These are phyloP conservation scores for Diceros bicornis DNA, from an alignment of 2,797 vertebrate genomes.

Conservation along the genomic window DNA sequence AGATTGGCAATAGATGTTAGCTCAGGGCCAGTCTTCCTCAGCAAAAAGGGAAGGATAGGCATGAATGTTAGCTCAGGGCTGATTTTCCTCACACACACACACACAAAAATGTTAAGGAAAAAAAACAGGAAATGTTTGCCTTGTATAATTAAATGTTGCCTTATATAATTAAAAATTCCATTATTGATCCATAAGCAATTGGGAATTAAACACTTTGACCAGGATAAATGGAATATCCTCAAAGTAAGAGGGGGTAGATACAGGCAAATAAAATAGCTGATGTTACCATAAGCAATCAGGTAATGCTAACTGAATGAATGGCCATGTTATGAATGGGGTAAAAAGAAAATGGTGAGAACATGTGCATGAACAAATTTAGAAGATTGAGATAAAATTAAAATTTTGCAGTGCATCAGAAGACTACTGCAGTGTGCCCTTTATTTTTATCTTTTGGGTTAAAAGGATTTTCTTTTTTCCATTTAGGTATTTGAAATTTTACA, in stretches of 20 bases:
- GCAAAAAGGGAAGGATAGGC: too few relatives aligned
- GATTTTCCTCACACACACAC: too few relatives aligned
- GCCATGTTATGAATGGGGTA: not conserved
- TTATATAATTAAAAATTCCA: not conserved
- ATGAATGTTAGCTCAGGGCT: too few relatives aligned
- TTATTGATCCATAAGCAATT: not conserved
- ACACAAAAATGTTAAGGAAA: not conserved
- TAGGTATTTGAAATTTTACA: not conserved
- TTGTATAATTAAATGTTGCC: not conserved
- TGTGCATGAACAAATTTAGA: not conserved
- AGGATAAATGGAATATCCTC: not conserved
- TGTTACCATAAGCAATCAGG: not conserved
- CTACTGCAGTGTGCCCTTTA: not conserved
- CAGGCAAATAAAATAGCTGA: not conserved
- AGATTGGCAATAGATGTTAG: too few relatives aligned
- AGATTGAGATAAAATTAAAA: not conserved
- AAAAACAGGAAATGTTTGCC: not conserved
- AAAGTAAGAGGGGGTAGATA: not conserved
- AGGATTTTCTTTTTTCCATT: not conserved
- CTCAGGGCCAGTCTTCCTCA: too few relatives aligned
- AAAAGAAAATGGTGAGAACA: not conserved
- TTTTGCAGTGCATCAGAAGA: not conserved
- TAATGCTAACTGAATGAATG: not conserved
- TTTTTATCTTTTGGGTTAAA: not conserved
- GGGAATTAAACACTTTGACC: not conserved